Base-by-base conservation (phyloP, 2,113 vertebrate genomes). In the Podarcis raffonei region DNA sequence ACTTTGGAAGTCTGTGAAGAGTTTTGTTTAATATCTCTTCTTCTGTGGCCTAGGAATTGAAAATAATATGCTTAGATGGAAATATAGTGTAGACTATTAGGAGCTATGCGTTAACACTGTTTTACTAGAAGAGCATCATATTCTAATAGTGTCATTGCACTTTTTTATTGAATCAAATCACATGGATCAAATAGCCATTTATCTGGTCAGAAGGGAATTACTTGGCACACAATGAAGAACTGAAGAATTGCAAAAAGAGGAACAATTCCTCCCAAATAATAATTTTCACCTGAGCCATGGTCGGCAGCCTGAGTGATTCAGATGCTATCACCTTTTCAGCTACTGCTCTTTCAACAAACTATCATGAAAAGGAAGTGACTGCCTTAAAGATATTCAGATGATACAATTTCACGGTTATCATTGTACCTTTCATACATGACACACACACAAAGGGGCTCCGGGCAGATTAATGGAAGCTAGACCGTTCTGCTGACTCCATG, bases 11-110 rank as follows among this genome's bases (percentile, higher is more conserved):
- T 48, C 8, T 48, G 11, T 48, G 8, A 48, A 48, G 27, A 89
- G 7, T 78, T 93, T 93, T 88, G 0, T 1, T 92, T 89, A 27
- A 6, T 83, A 62, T 83, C 90, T 89, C 72, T 42, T 81, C 3
- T 69, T 86, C 16, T 4, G 5, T 74, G 82, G 11, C 11, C 35
- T 25, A n/a, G 69, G 71, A 79, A 88, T 81, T 91, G 72, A 88
- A 92, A 80, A 48, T 53, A 53, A 69, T 1, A 4, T 53, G 4
- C 4, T 89, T 91, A 53, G 13, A 75, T 68, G 87, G 75, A 16
- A 84, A 91, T 82, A 22, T 35, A 84, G 0, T 80, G 3, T 2
- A 27, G 9, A 82, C 0, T 6, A 84, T 57, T 12, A 35, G 65
- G 12, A 57, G 83, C 23, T 20, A 7, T 68, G 1, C 6, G 23